Percentiles rank a stretch among this genome's conserved stretches.
These are phyloP conservation scores for Drosophila obscura DNA, from an alignment of 1,140 invertebrate genomes.

Conservation along the genomic window DNA sequence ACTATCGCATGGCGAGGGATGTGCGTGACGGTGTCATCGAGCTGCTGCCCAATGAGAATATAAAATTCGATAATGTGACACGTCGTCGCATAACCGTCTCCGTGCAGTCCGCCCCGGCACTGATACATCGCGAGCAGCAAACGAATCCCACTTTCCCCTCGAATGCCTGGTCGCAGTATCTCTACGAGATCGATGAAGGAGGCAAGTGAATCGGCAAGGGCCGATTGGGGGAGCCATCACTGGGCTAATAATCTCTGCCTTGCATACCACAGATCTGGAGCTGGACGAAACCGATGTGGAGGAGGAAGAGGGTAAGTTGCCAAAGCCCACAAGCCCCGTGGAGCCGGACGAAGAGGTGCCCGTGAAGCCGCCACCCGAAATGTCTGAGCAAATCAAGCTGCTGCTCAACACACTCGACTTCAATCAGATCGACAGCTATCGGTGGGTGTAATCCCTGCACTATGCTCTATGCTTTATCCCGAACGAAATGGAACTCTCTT, in stretches of 20 bases:
- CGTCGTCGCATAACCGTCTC: conserved; percentile 85
- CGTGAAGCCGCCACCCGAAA: conserved; percentile 49
- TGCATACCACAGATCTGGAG: conserved; percentile 45
- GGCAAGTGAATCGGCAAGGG: conserved; percentile 43
- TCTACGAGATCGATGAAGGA: conserved; percentile 84
- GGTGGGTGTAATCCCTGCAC: conserved; percentile 54
- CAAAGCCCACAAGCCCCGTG: conserved; percentile 5
- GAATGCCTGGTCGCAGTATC: conserved; percentile 88
- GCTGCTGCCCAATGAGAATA: conserved; percentile 85
- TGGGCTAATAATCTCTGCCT: no score
- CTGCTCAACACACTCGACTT: conserved; percentile 78
- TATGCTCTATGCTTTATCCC: not conserved
- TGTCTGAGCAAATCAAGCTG: conserved; percentile 69
- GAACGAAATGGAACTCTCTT: not conserved
- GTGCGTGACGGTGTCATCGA: conserved; percentile 88
- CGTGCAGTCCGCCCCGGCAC: conserved; percentile 84
- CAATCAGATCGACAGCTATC: conserved; percentile 82
- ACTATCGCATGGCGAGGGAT: conserved; percentile 84
- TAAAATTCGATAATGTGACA: conserved; percentile 86
- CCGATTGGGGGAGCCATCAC: not conserved
- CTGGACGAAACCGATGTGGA: conserved; percentile 69
- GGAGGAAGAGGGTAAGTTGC: conserved; percentile 60
- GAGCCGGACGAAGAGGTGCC: conserved; percentile 8
- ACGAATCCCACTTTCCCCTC: conserved; percentile 87
- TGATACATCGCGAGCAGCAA: conserved; percentile 85